Evolutionary conservation across 2,797 vertebrate species (phyloP), one percentile per base, ranked within the genome.

Genomic region (Phoeniculus purpureus): DNA sequence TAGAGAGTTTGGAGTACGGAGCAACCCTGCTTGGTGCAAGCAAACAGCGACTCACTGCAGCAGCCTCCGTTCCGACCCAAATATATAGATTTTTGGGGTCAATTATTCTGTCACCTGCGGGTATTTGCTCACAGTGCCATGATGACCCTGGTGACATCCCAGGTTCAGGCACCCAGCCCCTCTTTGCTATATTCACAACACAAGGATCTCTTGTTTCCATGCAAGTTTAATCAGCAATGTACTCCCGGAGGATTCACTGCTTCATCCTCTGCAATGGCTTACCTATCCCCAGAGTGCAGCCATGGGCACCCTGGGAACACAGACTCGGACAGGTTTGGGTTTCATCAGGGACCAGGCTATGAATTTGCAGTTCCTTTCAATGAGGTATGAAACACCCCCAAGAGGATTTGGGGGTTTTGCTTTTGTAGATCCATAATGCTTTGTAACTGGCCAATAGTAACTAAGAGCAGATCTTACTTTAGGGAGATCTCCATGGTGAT

Each of bases 401-500:
- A 51, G 47, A 34, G 27, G 47, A 83, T 73, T 16, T 65, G 20
- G 68, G 67, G 76, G 60, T 83, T 66, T 1, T 22, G 51, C 22
- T 81, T 89, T 61, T 78, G 22, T 55, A 32, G 58, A 81, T 78
- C 72, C 59, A 37, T 27, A 50, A 40, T 15, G 50, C 25, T 93
- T 77, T 37, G 6, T 40, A 58, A 52, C 47, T 19, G 47, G 77
- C 89, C 89, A 76, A 60, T 15, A 82, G 80, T 60, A 85, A 85
- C 90, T 87, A 92, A 85, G 61, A 85, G 4, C 73, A 90, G 92
- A 47, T 89, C 90, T 92, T 85, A 84, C 90, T 87, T 94, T 54
- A 78, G 72, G 73, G 90, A 87, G 70, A 90, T 94, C 94, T 93
- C 96, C 94, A 94, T 93, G 90, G 95, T 93, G 94, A 96, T 94